Percentiles rank a stretch among this genome's conserved stretches.
These are phyloP conservation scores for Morelia viridis DNA, from an alignment of 2,797 vertebrate genomes.

Conservation along the genomic window DNA sequence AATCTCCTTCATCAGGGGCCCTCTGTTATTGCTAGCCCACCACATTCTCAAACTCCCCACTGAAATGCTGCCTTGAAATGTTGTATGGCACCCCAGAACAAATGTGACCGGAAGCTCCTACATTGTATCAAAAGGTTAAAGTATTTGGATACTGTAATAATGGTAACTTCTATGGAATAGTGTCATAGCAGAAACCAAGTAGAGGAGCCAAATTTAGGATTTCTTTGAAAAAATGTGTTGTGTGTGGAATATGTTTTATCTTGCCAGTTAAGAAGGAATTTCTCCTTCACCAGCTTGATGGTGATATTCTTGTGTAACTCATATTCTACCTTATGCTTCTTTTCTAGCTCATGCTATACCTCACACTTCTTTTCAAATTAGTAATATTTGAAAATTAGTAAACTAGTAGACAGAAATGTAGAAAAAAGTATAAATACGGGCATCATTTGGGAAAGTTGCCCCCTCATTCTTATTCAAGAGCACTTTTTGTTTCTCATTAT, in stretches of 20 bases:
- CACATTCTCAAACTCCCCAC: background rate
- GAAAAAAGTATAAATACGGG: background rate
- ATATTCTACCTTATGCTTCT: constrained; percentile 36
- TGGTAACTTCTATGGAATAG: constrained; percentile 47
- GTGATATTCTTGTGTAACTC: constrained; percentile 44
- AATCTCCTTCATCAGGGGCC: no score
- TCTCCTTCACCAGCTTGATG: background rate
- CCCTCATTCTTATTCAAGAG: background rate
- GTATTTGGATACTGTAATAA: constrained; percentile 43
- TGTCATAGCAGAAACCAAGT: constrained; percentile 36
- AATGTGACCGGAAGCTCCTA: constrained; percentile 33
- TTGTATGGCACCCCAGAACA: constrained; percentile 25
- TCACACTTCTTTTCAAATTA: constrained; percentile 25
- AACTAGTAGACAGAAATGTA: background rate
- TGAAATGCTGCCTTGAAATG: constrained; percentile 54
- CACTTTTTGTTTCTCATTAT: background rate
- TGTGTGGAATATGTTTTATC: constrained; percentile 3
- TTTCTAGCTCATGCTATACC: constrained; percentile 35
- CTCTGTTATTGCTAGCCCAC: no score
- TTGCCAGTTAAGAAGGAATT: constrained; percentile 33
- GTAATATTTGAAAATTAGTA: background rate
- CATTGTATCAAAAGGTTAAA: constrained; percentile 47
- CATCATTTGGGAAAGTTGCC: background rate
- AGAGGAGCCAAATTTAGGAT: constrained; percentile 34
- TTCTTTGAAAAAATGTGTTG: constrained; percentile 40